Evolutionary conservation across 2,797 vertebrate genomes (phyloP).

Genomic region (Pangasius larnaudii): DNA sequence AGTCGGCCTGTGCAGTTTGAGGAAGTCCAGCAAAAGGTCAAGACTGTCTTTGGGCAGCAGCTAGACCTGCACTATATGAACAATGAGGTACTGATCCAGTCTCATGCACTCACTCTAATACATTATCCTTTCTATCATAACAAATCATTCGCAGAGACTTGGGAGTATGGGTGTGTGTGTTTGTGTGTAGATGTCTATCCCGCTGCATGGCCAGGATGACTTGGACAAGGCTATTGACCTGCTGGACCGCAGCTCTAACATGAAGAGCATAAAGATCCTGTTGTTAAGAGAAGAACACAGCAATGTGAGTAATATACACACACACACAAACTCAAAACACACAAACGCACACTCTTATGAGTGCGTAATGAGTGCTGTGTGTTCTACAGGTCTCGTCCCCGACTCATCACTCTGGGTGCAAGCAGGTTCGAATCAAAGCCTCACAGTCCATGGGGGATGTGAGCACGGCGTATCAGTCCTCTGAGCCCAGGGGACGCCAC

Average conservation of each 20-base stretch:
- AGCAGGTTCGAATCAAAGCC: constrained; percentile 94
- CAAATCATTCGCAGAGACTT: not conserved
- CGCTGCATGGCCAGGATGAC: constrained; percentile 90
- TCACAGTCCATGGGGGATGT: constrained; percentile 93
- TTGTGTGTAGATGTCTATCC: constrained; percentile 86
- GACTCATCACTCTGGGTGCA: constrained; percentile 80
- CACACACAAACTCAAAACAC: constrained; percentile 16
- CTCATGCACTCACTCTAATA: constrained; percentile 20
- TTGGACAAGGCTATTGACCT: constrained; percentile 95
- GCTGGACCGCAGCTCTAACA: constrained; percentile 91
- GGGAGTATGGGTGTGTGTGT: constrained; percentile 20
- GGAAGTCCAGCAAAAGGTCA: constrained; percentile 93
- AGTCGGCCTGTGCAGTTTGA: constrained; percentile 90
- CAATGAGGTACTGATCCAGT: constrained; percentile 84
- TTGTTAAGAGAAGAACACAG: constrained; percentile 88
- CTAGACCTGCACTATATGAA: constrained; percentile 96
- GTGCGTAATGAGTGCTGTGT: constrained; percentile 2
- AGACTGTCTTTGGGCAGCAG: constrained; percentile 89
- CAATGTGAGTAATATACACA: constrained; percentile 78
- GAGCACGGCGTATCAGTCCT: constrained; percentile 82
- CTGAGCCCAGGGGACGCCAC: constrained; percentile 90
- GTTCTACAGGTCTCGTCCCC: constrained; percentile 75
- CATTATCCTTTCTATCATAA: not conserved
- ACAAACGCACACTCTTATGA: not conserved
- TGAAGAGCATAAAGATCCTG: constrained; percentile 96